Evolutionary conservation across 2,888 invertebrate genomes (phyloP), one percentile per base, ranked within the genome.

Genomic region (Limnephilus lunatus): DNA sequence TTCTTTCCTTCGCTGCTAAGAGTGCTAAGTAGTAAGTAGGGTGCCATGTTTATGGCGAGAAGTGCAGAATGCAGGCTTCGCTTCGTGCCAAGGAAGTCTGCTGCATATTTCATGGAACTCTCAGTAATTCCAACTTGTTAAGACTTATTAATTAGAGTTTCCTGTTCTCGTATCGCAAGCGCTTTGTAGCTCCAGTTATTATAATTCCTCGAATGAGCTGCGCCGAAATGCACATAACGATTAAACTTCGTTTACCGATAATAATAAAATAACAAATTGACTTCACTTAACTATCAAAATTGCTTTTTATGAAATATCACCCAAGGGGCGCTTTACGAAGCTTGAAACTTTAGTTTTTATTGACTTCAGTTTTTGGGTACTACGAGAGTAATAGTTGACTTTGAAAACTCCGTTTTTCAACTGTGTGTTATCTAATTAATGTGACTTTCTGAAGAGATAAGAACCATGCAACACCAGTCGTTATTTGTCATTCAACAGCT

Each of bases 71-170:
- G 83, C 83, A 32, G 83, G 25, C 35, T 7, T 83, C 83, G 83
- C 83, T 83, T 83, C 83, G 83, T 83, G 83, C 83, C 83, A 83
- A 32, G 39, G 35, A 83, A 83, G 35, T 83, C 83, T 15, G 32
- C 32, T 35, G 91, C 85, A 91, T 91, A 91, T 91, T 89, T 91
- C 91, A 91, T 82, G 89, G 89, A 91, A 91, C 85, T 91, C 91
- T 85, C 80, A 82, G 91, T 89, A 81, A 91, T 88, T 88, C 82
- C 35, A 89, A 89, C 82, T 91, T 80, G 85, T 89, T 82, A 83
- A 89, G 89, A 88, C 68, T 68, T 68, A 91, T 91, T 88, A 90
- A 89, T 91, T 90, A 80, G 85, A 80, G 89, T 80, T 91, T 89
- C 35, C 83, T 25, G 68, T 68, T 68, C 25, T 68, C 19, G 25